Evolutionary conservation across 2,888 invertebrate species (phyloP), one percentile per base, ranked within the genome.

Genomic region (Thymelicus acteon): DNA sequence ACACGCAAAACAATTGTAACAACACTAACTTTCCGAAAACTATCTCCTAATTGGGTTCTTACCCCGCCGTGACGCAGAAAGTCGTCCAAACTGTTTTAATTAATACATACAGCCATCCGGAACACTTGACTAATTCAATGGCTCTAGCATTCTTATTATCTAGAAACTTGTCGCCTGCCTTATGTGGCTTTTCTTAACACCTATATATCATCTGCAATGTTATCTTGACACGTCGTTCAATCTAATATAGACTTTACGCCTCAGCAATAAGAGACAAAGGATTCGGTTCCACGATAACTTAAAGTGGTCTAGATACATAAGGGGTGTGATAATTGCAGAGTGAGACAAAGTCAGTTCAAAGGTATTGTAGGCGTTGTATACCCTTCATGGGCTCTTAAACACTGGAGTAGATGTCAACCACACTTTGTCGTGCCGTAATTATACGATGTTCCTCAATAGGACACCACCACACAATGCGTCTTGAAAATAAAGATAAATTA

Each of bases 261-360:
- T 0, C n/a, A 6, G 12, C 19, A 54, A 79, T 72, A 74, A 54
- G 40, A 31, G 63, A 37, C n/a, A 68, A 62, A 60, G 60, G 15
- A 72, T 74, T 71, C 15, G 5, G 60, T 37, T 8, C 58, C 66
- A 52, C 49, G 77, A 74, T 79, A 68, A 74, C 70, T 48, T 76
- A 85, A 79, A 64, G 77, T 82, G 77, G 85, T 79, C 75, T 80
- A 84, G 83, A 86, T 85, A 83, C 78, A 87, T 83, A 89, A 85
- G 89, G 92, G 92, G 92, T 90, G 92, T 92, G 82, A 91, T 93
- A 92, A 93, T 93, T 92, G 87, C 88, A 82, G 84, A 85, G 86
- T 84, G 91, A 92, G 91, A 93, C 92, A 93, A 93, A 92, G 92
- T 93, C 87, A 84, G 82, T 81, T 90, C 91, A 90, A 89, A 91